A percentile compares a stretch with the other conserved stretches of the same genome.
phyloP scores from a whole-genome alignment of 2,888 invertebrate species.

The Pristionchus exspectatus region DNA sequence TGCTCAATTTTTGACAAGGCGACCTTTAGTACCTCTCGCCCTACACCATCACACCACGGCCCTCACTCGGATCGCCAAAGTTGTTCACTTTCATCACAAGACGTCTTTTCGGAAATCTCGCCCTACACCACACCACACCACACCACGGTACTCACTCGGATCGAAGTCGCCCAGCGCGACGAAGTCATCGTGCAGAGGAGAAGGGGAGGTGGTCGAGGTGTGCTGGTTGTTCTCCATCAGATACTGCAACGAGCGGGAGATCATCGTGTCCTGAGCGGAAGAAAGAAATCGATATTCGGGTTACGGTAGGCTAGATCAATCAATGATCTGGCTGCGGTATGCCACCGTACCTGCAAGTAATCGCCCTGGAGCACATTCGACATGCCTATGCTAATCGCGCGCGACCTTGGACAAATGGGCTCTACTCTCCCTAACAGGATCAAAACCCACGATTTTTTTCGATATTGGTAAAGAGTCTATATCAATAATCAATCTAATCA shows the following conservation, averaged over 20 bases:
- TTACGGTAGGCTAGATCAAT: neutral
- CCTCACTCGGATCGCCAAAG: slow-evolving; percentile 70
- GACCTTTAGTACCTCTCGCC: neutral
- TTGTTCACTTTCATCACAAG: neutral
- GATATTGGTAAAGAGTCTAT: too few relatives aligned
- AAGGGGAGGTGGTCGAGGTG: slow-evolving; percentile 58
- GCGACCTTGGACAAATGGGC: too few relatives aligned
- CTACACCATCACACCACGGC: neutral
- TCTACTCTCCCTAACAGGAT: too few relatives aligned
- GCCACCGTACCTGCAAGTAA: slow-evolving; percentile 58
- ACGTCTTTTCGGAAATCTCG: neutral
- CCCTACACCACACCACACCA: neutral
- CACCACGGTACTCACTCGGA: slow-evolving; percentile 62
- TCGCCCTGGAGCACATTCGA: slow-evolving; percentile 67
- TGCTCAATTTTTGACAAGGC: neutral
- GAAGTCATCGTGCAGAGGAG: slow-evolving; percentile 61
- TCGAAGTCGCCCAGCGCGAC: slow-evolving; percentile 67
- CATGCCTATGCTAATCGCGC: too few relatives aligned
- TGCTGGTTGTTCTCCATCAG: slow-evolving; percentile 41
- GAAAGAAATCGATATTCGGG: neutral
- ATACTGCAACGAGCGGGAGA: neutral
- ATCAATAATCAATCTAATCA: neutral
- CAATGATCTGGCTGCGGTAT: neutral
- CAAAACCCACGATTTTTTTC: too few relatives aligned
- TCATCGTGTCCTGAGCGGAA: neutral